Conservation (phyloP, 2,797 vertebrate species). For the Falco naumanni region DNA sequence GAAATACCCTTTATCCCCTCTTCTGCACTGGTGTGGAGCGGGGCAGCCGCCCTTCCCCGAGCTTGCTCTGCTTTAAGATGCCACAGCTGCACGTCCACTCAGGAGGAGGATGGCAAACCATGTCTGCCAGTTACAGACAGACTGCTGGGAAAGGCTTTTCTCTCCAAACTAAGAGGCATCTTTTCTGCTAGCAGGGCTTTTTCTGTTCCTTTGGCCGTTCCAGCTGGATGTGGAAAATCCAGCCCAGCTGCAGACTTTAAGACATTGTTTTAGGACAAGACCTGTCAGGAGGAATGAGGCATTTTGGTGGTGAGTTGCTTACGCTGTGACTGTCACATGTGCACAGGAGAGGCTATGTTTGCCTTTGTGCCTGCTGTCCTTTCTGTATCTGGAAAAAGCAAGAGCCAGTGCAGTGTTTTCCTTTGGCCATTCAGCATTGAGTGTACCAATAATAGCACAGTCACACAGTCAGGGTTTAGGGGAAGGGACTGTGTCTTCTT, state of each 20-base stretch:
- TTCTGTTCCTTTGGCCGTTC: constrained; percentile 36
- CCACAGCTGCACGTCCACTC: background rate
- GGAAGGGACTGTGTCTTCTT: constrained; percentile 2
- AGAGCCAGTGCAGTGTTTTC: constrained; percentile 16
- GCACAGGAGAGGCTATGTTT: constrained; percentile 45
- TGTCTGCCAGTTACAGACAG: background rate
- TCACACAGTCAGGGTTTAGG: background rate
- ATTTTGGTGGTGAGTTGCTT: background rate
- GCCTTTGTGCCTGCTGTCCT: constrained; percentile 53
- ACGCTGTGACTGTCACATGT: constrained; percentile 8
- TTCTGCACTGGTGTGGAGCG: background rate
- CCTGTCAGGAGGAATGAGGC: constrained; percentile 40
- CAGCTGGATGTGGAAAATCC: background rate
- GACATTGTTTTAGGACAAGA: constrained; percentile 24
- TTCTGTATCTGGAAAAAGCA: constrained; percentile 6
- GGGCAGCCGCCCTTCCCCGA: background rate
- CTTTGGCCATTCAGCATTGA: constrained; percentile 1
- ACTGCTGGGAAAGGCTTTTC: background rate
- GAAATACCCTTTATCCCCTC: background rate
- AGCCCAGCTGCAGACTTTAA: constrained; percentile 21
- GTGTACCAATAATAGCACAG: constrained; percentile 6
- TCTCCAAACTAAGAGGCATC: background rate
- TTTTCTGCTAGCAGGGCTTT: constrained; percentile 6
- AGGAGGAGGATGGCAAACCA: background rate
- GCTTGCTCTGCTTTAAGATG: background rate